These are phyloP conservation scores for Agrotis exclamationis DNA, from an alignment of 2,888 invertebrate genomes.

Conservation along the genomic window DNA sequence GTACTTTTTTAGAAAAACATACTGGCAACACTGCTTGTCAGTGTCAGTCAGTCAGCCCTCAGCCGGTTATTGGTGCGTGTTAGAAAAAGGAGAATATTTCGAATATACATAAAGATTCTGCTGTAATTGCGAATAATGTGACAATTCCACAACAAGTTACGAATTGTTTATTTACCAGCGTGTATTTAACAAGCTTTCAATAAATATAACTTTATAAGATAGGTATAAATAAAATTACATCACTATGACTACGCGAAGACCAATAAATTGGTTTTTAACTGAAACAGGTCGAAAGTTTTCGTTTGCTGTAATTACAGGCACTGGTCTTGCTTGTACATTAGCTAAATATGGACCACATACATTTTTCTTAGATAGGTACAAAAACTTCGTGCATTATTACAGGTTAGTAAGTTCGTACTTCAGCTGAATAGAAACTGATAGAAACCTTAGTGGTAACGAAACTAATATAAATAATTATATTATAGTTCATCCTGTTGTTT, in stretches of 20 bases:
- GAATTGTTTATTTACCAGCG: background rate
- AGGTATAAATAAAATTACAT: background rate
- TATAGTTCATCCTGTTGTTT: conserved; percentile 38
- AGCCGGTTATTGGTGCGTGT: too few relatives aligned
- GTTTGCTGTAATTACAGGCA: conserved; percentile 84
- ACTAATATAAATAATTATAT: background rate
- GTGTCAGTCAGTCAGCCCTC: too few relatives aligned
- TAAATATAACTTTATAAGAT: background rate
- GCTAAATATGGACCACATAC: conserved; percentile 92
- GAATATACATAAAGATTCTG: background rate
- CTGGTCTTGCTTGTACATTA: conserved; percentile 87
- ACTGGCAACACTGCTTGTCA: too few relatives aligned
- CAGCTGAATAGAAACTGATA: background rate
- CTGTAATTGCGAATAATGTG: conserved; percentile 3
- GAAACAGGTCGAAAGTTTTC: conserved; percentile 89
- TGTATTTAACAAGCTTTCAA: background rate
- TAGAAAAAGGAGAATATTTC: background rate
- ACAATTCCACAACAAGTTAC: background rate
- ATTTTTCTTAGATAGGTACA: conserved; percentile 91
- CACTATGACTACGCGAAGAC: conserved; percentile 76
- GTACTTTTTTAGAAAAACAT: too few relatives aligned
- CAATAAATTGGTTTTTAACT: conserved; percentile 90
- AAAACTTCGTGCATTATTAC: conserved; percentile 92
- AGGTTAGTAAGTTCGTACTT: conserved; percentile 79
- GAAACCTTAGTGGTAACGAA: background rate